Percentiles rank a stretch among this genome's conserved stretches.
Conservation (phyloP, 2,113 vertebrate genomes). For the Dasyprocta punctata region DNA sequence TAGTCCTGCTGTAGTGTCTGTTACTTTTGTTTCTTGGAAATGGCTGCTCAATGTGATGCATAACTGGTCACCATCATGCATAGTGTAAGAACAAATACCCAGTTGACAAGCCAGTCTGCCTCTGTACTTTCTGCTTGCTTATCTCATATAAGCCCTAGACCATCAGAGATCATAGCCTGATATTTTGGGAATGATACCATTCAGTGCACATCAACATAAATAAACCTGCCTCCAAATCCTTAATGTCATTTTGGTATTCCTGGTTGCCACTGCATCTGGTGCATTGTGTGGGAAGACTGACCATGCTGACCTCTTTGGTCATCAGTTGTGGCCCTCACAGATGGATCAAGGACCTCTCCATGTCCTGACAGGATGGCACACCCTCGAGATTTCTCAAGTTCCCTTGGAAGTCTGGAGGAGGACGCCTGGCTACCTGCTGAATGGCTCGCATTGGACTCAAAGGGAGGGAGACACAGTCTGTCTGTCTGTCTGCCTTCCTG, state of each 20-base stretch:
- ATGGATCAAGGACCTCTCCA: background rate
- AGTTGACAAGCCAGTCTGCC: background rate
- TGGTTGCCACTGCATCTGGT: background rate
- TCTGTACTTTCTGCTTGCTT: background rate
- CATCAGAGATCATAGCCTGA: background rate
- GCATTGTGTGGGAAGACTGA: background rate
- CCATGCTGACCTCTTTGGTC: background rate
- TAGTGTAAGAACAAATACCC: background rate
- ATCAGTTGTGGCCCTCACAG: background rate
- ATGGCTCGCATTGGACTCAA: background rate
- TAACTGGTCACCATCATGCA: background rate
- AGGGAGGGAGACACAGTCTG: background rate
- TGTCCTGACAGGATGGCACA: background rate
- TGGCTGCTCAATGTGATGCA: background rate
- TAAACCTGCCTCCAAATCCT: background rate
- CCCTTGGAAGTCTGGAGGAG: background rate
- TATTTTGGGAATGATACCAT: too few species aligned
- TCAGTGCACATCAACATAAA: background rate
- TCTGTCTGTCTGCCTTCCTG: background rate
- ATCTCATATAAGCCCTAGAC: background rate
- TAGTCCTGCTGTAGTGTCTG: background rate
- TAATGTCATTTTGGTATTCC: background rate
- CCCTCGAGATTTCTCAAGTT: background rate
- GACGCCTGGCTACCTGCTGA: background rate
- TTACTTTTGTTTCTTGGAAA: background rate